Percentiles rank a stretch among this genome's conserved stretches.
Evolutionary conservation across 2,888 invertebrate genomes (phyloP).

Genomic region (Nomada goodeniana): DNA sequence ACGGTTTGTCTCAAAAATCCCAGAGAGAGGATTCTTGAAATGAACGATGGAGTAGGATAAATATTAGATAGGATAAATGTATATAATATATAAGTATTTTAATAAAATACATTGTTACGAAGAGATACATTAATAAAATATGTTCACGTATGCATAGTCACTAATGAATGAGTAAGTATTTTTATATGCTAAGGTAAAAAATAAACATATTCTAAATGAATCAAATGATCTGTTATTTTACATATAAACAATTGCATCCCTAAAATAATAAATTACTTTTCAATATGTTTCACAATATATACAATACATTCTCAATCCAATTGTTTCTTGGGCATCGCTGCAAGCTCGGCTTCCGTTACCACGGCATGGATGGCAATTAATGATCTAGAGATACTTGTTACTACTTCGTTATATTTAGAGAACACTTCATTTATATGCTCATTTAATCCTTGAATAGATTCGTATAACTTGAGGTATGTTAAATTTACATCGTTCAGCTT

Average conservation of each 20-base stretch:
- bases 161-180: slow-evolving; percentile 80
- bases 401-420: slow-evolving; percentile 85
- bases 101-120: slow-evolving; percentile 78
- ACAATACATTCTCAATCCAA: slow-evolving; percentile 68
- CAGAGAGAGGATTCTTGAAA: slow-evolving; percentile 73
- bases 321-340: slow-evolving; percentile 81
- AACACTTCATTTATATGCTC: slow-evolving; percentile 83
- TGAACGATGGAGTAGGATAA: slow-evolving; percentile 71
- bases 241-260: slow-evolving; percentile 22
- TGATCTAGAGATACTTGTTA: slow-evolving; percentile 84
- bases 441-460: slow-evolving; percentile 82
- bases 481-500: slow-evolving; percentile 83
- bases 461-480: slow-evolving; percentile 82
- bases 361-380: slow-evolving; percentile 84
- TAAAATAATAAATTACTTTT: slow-evolving; percentile 21
- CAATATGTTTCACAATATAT: not conserved
- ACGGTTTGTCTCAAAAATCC: slow-evolving; percentile 77
- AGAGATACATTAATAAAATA: slow-evolving; percentile 75
- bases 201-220: slow-evolving; percentile 69
- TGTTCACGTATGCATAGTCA: slow-evolving; percentile 79
- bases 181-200: slow-evolving; percentile 79
- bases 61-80: slow-evolving; percentile 75
- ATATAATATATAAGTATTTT: slow-evolving; percentile 77
- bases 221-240: slow-evolving; percentile 23
- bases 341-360: slow-evolving; percentile 84